Conservation (phyloP, 2,888 invertebrate genomes). For the Oligia strigilis region DNA sequence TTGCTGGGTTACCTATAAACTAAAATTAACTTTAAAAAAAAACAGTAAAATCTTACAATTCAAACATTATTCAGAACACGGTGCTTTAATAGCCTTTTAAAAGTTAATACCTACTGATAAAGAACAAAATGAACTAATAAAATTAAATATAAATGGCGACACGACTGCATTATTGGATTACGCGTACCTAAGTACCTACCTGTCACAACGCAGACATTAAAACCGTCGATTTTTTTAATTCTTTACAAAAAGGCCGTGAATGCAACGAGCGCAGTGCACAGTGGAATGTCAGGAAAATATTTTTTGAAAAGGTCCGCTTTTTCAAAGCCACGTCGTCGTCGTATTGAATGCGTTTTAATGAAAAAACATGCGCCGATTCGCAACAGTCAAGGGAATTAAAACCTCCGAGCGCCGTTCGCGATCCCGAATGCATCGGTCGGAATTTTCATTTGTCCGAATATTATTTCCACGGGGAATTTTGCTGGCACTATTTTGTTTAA, state of each 20-base stretch:
- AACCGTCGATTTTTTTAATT: slow-evolving; percentile 77
- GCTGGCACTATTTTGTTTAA: slow-evolving; percentile 78
- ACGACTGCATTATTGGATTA: slow-evolving; percentile 56
- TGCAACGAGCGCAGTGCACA: slow-evolving; percentile 80
- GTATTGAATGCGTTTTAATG: slow-evolving; percentile 91
- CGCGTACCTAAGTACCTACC: slow-evolving; percentile 35
- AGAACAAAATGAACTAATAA: slow-evolving; percentile 31
- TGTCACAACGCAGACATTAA: slow-evolving; percentile 65
- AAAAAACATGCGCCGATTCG: slow-evolving; percentile 91
- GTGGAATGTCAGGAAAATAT: slow-evolving; percentile 87
- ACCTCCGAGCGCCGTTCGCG: slow-evolving; percentile 83
- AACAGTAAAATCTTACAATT: no score
- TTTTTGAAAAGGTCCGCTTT: slow-evolving; percentile 89
- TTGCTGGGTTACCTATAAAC: no score
- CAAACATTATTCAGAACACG: no score
- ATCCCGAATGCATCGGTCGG: slow-evolving; percentile 83
- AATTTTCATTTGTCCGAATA: slow-evolving; percentile 89
- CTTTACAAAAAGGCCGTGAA: slow-evolving; percentile 80
- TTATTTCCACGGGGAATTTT: slow-evolving; percentile 83
- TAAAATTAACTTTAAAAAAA: no score
- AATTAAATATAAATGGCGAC: slow-evolving; percentile 10
- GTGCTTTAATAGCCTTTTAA: neutral
- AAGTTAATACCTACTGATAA: neutral
- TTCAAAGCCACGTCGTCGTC: slow-evolving; percentile 89
- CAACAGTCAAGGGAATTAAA: slow-evolving; percentile 90